Evolutionary conservation across 2,888 invertebrate species (phyloP), one percentile per base, ranked within the genome.

Genomic region (Trypoxylon attenuatum): DNA sequence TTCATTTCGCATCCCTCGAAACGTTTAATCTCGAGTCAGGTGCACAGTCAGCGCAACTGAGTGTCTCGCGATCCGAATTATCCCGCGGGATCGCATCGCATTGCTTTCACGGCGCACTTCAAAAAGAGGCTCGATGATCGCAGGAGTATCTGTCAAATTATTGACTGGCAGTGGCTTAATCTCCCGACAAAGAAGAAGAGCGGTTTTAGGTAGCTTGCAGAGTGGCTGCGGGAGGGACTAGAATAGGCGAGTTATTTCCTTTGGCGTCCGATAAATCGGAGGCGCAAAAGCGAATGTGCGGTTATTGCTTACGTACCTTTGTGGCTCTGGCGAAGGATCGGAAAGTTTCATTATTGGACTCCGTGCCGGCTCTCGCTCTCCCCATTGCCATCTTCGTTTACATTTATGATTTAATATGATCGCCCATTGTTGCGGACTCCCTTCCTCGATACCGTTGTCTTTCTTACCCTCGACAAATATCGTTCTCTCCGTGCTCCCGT

Each of bases 11-110:
- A 77, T 81, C 79, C 79, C 81, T 73, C 78, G 71, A 76, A 81
- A 82, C 82, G 77, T 84, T 85, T 83, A 81, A 84, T 84, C 84
- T 84, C 69, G 79, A 78, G 79, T 83, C 85, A 85, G 85, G 85
- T 85, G 83, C 74, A 76, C 69, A 81, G 81, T 81, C 81, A 65
- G 71, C 64, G 50, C 55, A 50, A 66, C 56, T 69, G 18, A 13
- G 45, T 10, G 8, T 50, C 39, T 25, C 39, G 49, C 43, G 8
- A 25, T 8, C 5, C 25, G 25, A 47, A 41, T 25, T 10, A 13
- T 39, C 23, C 43, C 49, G 25, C 10, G 25, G 46, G 25, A 25
- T 46, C n/a, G 25, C 2, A 23, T 2, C 1, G 16, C 8, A 27
- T 5, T 13, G 16, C 25, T 5, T 5, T 5, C 5, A 8, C 8